phyloP scores from a whole-genome alignment of 2,888 invertebrate species.

The Drosophila tanythrix region DNA sequence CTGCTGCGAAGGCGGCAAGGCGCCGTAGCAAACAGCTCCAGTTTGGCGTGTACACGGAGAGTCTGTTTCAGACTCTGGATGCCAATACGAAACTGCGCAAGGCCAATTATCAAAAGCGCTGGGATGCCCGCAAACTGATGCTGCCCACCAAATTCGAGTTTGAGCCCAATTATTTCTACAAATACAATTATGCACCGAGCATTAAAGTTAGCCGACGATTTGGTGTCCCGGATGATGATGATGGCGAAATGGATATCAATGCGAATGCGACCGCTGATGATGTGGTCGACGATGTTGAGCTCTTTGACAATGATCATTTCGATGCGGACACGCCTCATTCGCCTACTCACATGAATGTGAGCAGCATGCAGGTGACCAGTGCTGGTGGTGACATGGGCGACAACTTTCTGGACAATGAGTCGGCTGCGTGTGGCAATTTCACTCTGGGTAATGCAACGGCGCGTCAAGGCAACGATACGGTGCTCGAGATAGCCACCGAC shows the following conservation, averaged over 20 bases:
- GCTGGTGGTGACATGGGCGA: conserved; percentile 2
- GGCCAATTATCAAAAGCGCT: conserved; percentile 83
- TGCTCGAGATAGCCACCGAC: conserved; percentile 86
- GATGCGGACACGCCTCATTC: conserved; percentile 27
- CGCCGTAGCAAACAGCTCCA: conserved; percentile 73
- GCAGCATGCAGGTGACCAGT: background rate
- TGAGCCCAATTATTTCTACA: conserved; percentile 74
- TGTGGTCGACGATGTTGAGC: conserved; percentile 53
- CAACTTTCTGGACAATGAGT: conserved; percentile 10
- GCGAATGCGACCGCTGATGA: conserved; percentile 37
- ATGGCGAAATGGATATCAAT: conserved; percentile 80
- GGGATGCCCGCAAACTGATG: conserved; percentile 84
- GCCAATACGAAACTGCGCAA: conserved; percentile 77
- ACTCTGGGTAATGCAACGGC: conserved; percentile 58
- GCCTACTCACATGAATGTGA: conserved; percentile 32
- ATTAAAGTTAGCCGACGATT: conserved; percentile 61
- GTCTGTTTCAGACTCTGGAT: conserved; percentile 76
- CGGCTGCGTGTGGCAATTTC: conserved; percentile 4
- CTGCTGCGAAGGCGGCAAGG: conserved; percentile 47
- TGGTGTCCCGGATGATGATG: conserved; percentile 83
- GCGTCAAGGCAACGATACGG: conserved; percentile 69
- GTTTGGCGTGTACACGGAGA: conserved; percentile 79
- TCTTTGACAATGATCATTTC: conserved; percentile 69
- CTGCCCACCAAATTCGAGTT: conserved; percentile 82
- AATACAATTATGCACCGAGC: conserved; percentile 79